Conservation (phyloP, 2,113 vertebrate species). For the Tor tambroides region DNA sequence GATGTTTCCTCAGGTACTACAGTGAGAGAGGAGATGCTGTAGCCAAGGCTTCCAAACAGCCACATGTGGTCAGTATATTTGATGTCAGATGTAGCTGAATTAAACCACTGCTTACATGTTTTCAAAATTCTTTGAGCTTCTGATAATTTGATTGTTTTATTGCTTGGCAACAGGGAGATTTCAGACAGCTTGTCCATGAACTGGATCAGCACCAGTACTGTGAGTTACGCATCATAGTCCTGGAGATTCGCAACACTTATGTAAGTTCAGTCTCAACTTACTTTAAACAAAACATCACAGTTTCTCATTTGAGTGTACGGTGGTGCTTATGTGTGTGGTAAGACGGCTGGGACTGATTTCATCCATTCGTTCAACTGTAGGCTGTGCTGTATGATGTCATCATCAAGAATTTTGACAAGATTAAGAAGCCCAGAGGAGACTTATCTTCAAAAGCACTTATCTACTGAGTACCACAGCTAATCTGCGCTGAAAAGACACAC, state of each 20-base stretch:
- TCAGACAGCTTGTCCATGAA: slow-evolving; percentile 87
- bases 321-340: background rate
- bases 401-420: slow-evolving; percentile 89
- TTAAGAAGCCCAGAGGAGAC: slow-evolving; percentile 88
- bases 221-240: slow-evolving; percentile 84
- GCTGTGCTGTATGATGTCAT: slow-evolving; percentile 86
- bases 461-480: slow-evolving; percentile 75
- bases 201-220: slow-evolving; percentile 84
- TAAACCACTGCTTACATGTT: background rate
- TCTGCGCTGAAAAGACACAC: slow-evolving; percentile 11
- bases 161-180: slow-evolving; percentile 81
- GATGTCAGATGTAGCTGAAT: background rate
- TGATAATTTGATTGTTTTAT: slow-evolving; percentile 5
- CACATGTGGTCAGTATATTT: slow-evolving; percentile 83
- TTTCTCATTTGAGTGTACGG: no score
- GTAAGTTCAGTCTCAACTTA: slow-evolving; percentile 71
- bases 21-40: slow-evolving; percentile 88
- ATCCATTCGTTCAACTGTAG: slow-evolving; percentile 65
- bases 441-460: slow-evolving; percentile 82
- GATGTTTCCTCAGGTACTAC: slow-evolving; percentile 78
- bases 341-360: background rate
- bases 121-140: background rate
- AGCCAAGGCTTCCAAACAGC: slow-evolving; percentile 84
- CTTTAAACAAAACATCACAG: background rate
- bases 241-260: slow-evolving; percentile 86